These are phyloP conservation scores for Toxotes jaculatrix DNA, from an alignment of 2,113 vertebrate genomes.

Conservation along the genomic window DNA sequence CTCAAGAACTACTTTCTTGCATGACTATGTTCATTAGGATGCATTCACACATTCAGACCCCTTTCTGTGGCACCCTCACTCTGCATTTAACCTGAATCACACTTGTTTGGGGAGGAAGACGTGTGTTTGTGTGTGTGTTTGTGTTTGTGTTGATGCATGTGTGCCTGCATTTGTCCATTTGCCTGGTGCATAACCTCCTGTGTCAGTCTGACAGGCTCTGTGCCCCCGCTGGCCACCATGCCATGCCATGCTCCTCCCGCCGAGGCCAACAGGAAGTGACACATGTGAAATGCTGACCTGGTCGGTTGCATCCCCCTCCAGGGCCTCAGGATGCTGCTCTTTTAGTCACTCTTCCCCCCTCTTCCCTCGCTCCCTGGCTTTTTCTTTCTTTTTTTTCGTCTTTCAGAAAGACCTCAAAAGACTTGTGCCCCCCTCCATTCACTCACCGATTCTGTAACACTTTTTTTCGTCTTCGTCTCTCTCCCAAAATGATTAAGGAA, in stretches of 20 bases:
- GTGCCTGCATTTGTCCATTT: constrained; percentile 54
- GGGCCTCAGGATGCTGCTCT: constrained; percentile 77
- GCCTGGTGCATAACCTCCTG: constrained; percentile 70
- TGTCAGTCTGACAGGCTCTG: constrained; percentile 76
- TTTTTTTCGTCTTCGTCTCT: constrained; percentile 27
- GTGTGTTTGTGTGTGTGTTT: background rate
- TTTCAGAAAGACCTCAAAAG: constrained; percentile 47
- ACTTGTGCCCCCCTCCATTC: constrained; percentile 36
- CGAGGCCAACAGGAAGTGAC: constrained; percentile 80
- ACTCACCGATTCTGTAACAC: constrained; percentile 21
- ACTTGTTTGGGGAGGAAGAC: constrained; percentile 48
- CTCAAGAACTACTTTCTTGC: constrained; percentile 1
- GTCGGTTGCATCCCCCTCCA: constrained; percentile 64
- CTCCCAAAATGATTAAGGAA: constrained; percentile 65
- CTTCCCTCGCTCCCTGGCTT: background rate
- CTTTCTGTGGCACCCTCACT: constrained; percentile 37
- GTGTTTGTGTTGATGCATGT: constrained; percentile 13
- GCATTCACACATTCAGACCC: constrained; percentile 13
- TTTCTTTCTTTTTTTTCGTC: constrained; percentile 19
- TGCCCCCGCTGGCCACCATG: constrained; percentile 69
- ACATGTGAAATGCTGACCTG: constrained; percentile 83
- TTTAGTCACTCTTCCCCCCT: constrained; percentile 65
- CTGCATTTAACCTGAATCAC: constrained; percentile 50
- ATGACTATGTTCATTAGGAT: background rate
- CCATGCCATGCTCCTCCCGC: constrained; percentile 64